A percentile compares a stretch with the other conserved stretches of the same genome.
phyloP scores from a whole-genome alignment of 2,797 vertebrate species.

The Epinephelus awoara region DNA sequence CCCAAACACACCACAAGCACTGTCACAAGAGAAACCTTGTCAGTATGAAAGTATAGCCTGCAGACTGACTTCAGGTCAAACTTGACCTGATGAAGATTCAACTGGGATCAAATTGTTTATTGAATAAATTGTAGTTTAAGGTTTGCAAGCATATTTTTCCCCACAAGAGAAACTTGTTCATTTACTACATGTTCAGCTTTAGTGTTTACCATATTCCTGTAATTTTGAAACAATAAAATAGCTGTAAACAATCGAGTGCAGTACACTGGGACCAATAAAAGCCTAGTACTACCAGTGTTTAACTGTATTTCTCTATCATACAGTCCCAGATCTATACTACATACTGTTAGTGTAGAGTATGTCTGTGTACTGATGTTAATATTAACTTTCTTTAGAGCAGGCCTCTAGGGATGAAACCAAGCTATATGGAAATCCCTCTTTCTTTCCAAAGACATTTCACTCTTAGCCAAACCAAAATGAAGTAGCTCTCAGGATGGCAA shows the following conservation, averaged over 20 bases:
- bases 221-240: neutral
- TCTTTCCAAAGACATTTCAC: neutral
- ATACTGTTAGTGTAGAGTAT: neutral
- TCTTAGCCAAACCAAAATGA: neutral
- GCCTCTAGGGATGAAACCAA: neutral
- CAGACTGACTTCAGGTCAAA: constrained; percentile 34
- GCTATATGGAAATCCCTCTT: neutral
- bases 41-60: constrained; percentile 20
- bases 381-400: neutral
- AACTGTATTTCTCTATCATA: neutral
- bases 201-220: neutral
- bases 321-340: neutral
- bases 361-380: neutral
- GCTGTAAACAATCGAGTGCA: neutral
- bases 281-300: neutral
- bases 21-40: constrained; percentile 39
- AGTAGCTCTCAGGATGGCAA: neutral
- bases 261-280: neutral
- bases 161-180: neutral
- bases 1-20: constrained; percentile 8
- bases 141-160: neutral
- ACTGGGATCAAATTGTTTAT: neutral
- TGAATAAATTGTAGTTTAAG: neutral
- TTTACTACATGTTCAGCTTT: neutral
- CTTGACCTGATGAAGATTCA: neutral